Base-by-base conservation (phyloP, 2,113 vertebrate species). In the Cichladusa arquata region DNA sequence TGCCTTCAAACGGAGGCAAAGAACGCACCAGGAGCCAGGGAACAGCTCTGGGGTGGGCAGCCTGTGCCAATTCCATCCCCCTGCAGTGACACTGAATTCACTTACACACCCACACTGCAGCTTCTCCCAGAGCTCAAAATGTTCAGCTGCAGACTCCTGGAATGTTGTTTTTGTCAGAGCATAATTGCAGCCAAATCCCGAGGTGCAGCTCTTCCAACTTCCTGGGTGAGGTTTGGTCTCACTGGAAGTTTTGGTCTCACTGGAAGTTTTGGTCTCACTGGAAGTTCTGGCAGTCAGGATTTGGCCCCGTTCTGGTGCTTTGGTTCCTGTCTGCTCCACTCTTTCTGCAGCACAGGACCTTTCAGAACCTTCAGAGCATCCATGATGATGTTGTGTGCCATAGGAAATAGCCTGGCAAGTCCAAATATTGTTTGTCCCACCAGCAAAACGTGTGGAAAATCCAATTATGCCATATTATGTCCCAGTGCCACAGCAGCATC, bases 311-410 rank as follows among this genome's bases (percentile, higher is more conserved):
- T 0, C 42, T 62, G 51, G 6, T 2, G 1, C 31, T 45, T 29
- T 31, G 28, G 12, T 48, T 53, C 18, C 47, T 40, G 0, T 6
- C 1, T 9, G 19, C 67, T 62, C 38, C 44, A 12, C 24, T 58
- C 44, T 62, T 71, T 29, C 44, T 92, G 79, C 67, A 74, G 38
- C 38, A 33, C 24, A 7, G 58, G 4, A 26, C 33, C 34, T 67
- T 67, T n/a, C 11, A 22, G 69, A 71, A 24, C 26, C 47, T 81
- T 60, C 62, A 53, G 18, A 64, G 71, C 54, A 42, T 7, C 38
- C 3, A 0, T 8, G 58, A 24, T 78, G 51, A 2, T 51, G 2
- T 3, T 5, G 9, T 45, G 10, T 50, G 38, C 65, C 8, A 8
- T 7, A 66, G 81, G 34, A 84, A 47, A 67, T 4, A 25, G 23